These are phyloP conservation scores for Ichneumon xanthorius DNA, from an alignment of 2,888 invertebrate genomes.

Conservation along the genomic window DNA sequence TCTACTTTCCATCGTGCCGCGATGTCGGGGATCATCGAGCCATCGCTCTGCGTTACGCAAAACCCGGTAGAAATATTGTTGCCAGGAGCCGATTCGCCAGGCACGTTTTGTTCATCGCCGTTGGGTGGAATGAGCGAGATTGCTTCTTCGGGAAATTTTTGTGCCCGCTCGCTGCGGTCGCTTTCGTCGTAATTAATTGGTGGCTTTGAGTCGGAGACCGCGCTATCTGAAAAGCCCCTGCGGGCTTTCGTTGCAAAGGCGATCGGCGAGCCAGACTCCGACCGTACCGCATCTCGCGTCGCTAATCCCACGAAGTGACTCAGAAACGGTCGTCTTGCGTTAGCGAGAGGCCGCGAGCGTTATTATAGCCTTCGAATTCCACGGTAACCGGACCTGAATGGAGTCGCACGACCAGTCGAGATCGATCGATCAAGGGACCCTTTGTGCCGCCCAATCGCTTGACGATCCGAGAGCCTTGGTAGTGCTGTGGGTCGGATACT, in stretches of 20 bases:
- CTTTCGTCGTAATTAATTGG: slow-evolving; percentile 33
- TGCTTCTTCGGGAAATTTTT: background rate
- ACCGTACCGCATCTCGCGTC: background rate
- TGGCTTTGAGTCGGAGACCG: slow-evolving; percentile 15
- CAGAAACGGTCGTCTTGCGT: slow-evolving; percentile 52
- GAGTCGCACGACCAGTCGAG: slow-evolving; percentile 47
- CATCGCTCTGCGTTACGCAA: slow-evolving; percentile 51
- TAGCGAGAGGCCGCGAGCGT: slow-evolving; percentile 45
- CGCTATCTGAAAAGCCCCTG: slow-evolving; percentile 14
- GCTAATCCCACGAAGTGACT: slow-evolving; percentile 53
- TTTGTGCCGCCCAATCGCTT: slow-evolving; percentile 55
- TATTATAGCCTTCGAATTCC: slow-evolving; percentile 67
- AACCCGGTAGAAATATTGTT: slow-evolving; percentile 40
- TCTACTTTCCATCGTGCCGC: slow-evolving; percentile 50
- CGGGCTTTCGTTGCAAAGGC: slow-evolving; percentile 1
- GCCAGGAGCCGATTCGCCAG: background rate
- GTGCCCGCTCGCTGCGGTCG: slow-evolving; percentile 10
- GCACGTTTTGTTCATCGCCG: background rate
- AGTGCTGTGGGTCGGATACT: background rate
- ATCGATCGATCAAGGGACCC: slow-evolving; percentile 62
- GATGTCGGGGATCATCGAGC: slow-evolving; percentile 38
- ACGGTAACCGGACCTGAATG: slow-evolving; percentile 63
- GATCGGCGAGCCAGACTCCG: slow-evolving; percentile 9
- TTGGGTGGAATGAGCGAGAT: background rate
- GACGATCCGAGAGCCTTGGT: slow-evolving; percentile 35